Evolutionary conservation across 2,888 invertebrate genomes (phyloP).

Genomic region (Agapetus fuscipes): DNA sequence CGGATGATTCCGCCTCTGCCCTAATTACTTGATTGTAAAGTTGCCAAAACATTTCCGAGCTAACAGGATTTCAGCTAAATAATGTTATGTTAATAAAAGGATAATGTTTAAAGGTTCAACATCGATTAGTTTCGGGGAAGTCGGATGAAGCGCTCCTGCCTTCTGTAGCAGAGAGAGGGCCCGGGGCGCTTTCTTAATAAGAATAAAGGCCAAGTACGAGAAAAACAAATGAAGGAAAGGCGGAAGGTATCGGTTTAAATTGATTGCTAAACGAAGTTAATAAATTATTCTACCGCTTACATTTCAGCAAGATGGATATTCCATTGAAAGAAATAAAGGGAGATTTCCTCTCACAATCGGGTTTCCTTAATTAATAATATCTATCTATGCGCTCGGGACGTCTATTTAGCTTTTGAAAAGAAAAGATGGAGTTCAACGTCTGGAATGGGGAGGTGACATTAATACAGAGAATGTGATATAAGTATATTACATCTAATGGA

Average conservation of each 20-base stretch:
- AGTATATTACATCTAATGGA: too few species aligned
- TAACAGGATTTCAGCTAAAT: slow-evolving; percentile 1
- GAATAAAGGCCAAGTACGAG: slow-evolving; percentile 8
- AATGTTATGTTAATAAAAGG: slow-evolving; percentile 1
- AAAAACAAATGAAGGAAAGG: slow-evolving; percentile 12
- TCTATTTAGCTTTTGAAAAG: too few species aligned
- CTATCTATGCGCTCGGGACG: too few species aligned
- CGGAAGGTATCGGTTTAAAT: slow-evolving; percentile 14
- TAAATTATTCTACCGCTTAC: slow-evolving; percentile 14
- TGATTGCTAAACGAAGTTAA: slow-evolving; percentile 20
- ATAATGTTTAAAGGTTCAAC: slow-evolving; percentile 3
- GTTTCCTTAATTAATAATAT: slow-evolving; percentile 13
- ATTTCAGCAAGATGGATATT: slow-evolving; percentile 6
- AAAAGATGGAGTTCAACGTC: too few species aligned
- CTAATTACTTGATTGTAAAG: too few species aligned
- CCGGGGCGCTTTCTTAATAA: slow-evolving; percentile 3
- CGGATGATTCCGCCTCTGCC: too few species aligned
- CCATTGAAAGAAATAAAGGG: slow-evolving; percentile 11
- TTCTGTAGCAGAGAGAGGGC: too few species aligned
- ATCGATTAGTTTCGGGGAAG: slow-evolving; percentile 3
- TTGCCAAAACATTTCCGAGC: too few species aligned
- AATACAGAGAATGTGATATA: too few species aligned
- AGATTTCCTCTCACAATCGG: slow-evolving; percentile 3
- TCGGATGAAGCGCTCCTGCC: too few species aligned
- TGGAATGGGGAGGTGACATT: too few species aligned